phyloP scores from a whole-genome alignment of 2,888 invertebrate genomes.

The Diadegma fenestrale region DNA sequence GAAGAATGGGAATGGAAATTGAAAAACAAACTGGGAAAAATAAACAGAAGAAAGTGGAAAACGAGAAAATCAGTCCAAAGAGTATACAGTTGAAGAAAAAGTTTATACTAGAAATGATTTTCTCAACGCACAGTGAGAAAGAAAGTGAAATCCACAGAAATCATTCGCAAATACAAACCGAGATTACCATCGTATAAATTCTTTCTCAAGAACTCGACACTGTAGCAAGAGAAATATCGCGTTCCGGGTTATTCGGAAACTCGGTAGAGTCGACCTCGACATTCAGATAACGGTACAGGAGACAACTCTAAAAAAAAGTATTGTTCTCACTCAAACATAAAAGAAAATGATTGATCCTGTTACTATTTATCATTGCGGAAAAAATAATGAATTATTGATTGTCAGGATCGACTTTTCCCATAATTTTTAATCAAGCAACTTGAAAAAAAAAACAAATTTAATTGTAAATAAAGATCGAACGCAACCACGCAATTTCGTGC shows the following conservation, averaged over 20 bases:
- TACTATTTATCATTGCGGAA: neutral
- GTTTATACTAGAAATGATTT: conserved; percentile 23
- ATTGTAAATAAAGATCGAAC: neutral
- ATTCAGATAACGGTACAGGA: conserved; percentile 10
- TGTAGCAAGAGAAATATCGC: conserved; percentile 6
- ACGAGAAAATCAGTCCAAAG: conserved; percentile 59
- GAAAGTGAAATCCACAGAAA: conserved; percentile 13
- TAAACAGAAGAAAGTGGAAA: neutral
- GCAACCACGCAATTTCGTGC: neutral
- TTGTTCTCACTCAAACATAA: neutral
- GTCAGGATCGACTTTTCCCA: neutral
- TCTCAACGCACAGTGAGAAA: conserved; percentile 28
- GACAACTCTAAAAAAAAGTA: neutral
- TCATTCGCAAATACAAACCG: conserved; percentile 15
- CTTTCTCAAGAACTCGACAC: conserved; percentile 11
- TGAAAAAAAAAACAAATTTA: neutral
- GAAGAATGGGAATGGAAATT: neutral
- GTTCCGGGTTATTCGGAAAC: neutral
- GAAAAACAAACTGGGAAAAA: neutral
- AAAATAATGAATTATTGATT: neutral
- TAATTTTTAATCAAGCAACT: neutral
- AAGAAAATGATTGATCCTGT: neutral
- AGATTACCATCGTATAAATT: conserved; percentile 38
- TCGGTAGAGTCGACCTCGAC: conserved; percentile 14
- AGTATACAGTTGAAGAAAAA: conserved; percentile 29